A percentile compares a stretch with the other conserved stretches of the same genome.
These are phyloP conservation scores for Dioctria linearis DNA, from an alignment of 2,888 invertebrate genomes.

Conservation along the genomic window DNA sequence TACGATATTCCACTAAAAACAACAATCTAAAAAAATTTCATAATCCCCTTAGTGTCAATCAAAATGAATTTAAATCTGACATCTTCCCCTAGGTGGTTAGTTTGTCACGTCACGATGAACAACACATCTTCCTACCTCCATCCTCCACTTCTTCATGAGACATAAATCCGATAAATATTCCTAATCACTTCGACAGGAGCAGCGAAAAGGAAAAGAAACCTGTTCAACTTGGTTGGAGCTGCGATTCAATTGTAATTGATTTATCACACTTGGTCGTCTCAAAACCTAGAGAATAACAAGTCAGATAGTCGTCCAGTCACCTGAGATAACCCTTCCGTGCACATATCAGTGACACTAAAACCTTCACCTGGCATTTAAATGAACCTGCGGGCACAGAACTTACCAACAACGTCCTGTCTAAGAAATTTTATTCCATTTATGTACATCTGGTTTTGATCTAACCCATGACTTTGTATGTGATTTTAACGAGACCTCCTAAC, in stretches of 20 bases:
- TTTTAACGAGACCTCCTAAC: slow-evolving; percentile 36
- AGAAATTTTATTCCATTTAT: not conserved
- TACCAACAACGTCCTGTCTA: not conserved
- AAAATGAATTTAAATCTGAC: not conserved
- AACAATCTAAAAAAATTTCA: slow-evolving; percentile 11
- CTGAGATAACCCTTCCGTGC: not conserved
- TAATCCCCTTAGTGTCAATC: slow-evolving; percentile 45
- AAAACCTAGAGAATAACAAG: not conserved
- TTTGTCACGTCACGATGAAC: slow-evolving; percentile 21
- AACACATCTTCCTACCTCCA: slow-evolving; percentile 5
- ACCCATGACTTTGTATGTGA: not conserved
- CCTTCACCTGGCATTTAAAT: not conserved
- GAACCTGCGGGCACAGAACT: not conserved
- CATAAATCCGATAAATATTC: slow-evolving; percentile 39
- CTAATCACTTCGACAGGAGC: slow-evolving; percentile 29
- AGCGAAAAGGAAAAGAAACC: slow-evolving; percentile 34
- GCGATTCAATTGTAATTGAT: slow-evolving; percentile 25
- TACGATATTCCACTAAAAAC: not conserved
- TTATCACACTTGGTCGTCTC: slow-evolving; percentile 29
- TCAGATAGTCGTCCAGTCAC: not conserved
- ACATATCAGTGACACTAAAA: not conserved
- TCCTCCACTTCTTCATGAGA: not conserved
- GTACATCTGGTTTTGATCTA: slow-evolving; percentile 5
- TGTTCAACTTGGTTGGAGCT: slow-evolving; percentile 1
- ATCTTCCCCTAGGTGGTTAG: not conserved